phyloP scores from a whole-genome alignment of 2,113 vertebrate genomes.

The Jaculus jaculus region DNA sequence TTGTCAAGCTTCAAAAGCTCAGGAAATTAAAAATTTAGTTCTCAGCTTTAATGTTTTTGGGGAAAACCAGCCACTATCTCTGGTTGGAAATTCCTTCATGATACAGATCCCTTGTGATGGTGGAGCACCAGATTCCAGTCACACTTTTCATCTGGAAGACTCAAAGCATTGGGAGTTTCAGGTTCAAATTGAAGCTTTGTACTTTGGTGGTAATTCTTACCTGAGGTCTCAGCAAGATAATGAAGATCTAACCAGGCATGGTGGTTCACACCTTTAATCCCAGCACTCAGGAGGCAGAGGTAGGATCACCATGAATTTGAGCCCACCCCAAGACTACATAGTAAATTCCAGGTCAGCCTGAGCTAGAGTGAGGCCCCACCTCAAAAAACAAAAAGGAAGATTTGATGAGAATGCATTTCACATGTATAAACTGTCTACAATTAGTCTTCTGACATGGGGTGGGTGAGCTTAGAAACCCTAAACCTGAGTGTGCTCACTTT shows the following conservation, averaged over 20 bases:
- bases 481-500: background rate
- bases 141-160: constrained; percentile 94
- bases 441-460: background rate
- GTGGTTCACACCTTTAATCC: no score
- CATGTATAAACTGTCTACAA: background rate
- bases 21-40: constrained; percentile 93
- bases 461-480: background rate
- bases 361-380: no score
- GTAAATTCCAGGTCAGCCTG: no score
- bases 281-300: no score
- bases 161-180: constrained; percentile 95
- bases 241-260: no score
- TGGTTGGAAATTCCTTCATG: constrained; percentile 92
- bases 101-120: constrained; percentile 93
- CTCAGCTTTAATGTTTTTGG: constrained; percentile 92
- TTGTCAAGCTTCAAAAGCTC: constrained; percentile 94
- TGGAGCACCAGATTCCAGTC: constrained; percentile 93
- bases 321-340: no score
- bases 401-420: background rate
- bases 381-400: background rate
- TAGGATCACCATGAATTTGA: no score
- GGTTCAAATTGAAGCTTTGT: constrained; percentile 94
- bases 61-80: constrained; percentile 92
- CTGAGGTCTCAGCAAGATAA: constrained; percentile 71
- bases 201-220: constrained; percentile 94